Conservation (phyloP, 2,113 vertebrate genomes). For the Harpagus bidentatus region DNA sequence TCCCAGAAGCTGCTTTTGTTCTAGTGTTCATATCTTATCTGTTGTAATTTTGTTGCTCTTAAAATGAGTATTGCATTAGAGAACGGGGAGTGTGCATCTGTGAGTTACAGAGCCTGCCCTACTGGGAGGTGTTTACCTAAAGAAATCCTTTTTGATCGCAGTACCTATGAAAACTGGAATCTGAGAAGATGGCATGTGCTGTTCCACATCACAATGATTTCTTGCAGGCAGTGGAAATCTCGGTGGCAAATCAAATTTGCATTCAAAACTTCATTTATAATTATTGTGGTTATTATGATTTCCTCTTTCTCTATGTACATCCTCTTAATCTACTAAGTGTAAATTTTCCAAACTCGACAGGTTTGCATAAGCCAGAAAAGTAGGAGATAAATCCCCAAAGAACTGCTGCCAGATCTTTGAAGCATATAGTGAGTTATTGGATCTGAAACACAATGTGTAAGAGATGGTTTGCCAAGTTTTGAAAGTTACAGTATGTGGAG, state of each 20-base stretch:
- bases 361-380: conserved; percentile 27
- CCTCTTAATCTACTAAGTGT: conserved; percentile 18
- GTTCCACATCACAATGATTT: background rate
- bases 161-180: background rate
- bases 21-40: background rate
- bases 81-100: background rate
- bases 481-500: conserved; percentile 27
- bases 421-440: background rate
- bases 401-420: conserved; percentile 5
- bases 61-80: background rate
- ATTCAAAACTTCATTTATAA: conserved; percentile 34
- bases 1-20: background rate
- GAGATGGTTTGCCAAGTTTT: conserved; percentile 30
- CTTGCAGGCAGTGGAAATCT: conserved; percentile 18
- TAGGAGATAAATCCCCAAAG: conserved; percentile 39
- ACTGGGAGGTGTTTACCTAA: background rate
- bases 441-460: background rate
- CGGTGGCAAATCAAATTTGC: conserved; percentile 37
- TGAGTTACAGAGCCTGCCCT: background rate
- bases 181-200: background rate
- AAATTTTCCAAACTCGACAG: conserved; percentile 13
- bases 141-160: background rate
- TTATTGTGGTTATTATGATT: conserved; percentile 24
- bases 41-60: background rate
- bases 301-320: background rate